Percentiles rank a stretch among this genome's conserved stretches.
phyloP scores from a whole-genome alignment of 2,888 invertebrate genomes.

The Abscondita cerata region DNA sequence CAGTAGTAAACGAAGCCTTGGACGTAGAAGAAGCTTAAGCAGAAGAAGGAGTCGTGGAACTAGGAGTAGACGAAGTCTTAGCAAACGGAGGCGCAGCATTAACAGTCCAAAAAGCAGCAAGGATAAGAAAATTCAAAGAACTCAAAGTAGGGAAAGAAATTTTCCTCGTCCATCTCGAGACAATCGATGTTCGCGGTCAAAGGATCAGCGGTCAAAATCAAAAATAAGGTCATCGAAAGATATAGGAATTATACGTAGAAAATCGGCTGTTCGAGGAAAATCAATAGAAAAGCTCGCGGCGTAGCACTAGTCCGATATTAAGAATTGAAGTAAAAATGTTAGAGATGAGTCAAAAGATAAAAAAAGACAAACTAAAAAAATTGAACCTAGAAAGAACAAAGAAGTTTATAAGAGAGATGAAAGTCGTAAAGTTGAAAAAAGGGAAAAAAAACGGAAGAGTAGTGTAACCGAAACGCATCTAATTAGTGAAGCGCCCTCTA shows the following conservation, averaged over 20 bases:
- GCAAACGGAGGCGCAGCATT: constrained; percentile 55
- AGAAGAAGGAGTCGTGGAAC: constrained; percentile 50
- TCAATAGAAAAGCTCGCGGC: constrained; percentile 43
- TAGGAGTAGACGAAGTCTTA: constrained; percentile 51
- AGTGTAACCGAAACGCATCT: constrained; percentile 44
- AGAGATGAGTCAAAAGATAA: constrained; percentile 51
- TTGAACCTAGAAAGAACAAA: constrained; percentile 58
- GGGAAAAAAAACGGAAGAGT: constrained; percentile 41
- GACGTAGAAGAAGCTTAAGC: constrained; percentile 50
- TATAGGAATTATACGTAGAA: constrained; percentile 51
- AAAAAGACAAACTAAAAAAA: constrained; percentile 41
- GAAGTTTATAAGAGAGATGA: constrained; percentile 55
- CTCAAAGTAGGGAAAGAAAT: constrained; percentile 54
- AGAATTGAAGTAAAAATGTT: constrained; percentile 42
- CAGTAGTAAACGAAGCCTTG: constrained; percentile 47
- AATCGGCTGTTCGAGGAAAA: constrained; percentile 53
- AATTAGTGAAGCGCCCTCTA: constrained; percentile 39
- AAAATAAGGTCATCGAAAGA: constrained; percentile 50
- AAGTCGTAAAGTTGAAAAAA: constrained; percentile 49
- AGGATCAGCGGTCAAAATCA: constrained; percentile 57
- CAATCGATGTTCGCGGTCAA: constrained; percentile 50
- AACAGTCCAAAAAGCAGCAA: constrained; percentile 51
- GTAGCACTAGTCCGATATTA: constrained; percentile 54
- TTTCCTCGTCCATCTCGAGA: constrained; percentile 51
- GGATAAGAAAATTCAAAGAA: constrained; percentile 52